phyloP scores from a whole-genome alignment of 2,797 vertebrate species.

The Tragopan temminckii region DNA sequence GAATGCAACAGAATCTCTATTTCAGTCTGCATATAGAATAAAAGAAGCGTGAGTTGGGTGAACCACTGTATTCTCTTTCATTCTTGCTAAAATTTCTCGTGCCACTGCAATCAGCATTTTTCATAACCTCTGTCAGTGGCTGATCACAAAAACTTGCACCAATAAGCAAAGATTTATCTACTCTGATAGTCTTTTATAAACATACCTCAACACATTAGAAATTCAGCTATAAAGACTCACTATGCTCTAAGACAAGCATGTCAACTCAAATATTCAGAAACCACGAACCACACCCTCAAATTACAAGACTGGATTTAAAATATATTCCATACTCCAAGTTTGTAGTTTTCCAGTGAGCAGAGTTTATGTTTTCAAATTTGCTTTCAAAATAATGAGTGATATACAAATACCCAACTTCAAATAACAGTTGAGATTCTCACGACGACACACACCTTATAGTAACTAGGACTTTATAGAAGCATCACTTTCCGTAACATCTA shows the following conservation, averaged over 20 bases:
- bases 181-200: neutral
- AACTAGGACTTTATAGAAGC: neutral
- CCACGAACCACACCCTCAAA: neutral
- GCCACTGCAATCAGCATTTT: neutral
- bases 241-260: neutral
- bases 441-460: neutral
- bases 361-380: neutral
- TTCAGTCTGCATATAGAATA: neutral
- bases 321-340: neutral
- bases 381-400: neutral
- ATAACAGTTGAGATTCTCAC: neutral
- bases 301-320: neutral
- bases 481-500: neutral
- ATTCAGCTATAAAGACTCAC: neutral
- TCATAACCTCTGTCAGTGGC: neutral
- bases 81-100: neutral
- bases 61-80: neutral
- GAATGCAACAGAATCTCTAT: neutral
- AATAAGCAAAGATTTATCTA: neutral
- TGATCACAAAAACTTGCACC: neutral
- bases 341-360: neutral
- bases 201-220: neutral
- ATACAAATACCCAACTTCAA: neutral
- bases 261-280: neutral
- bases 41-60: neutral